Percentiles rank a stretch among this genome's conserved stretches.
These are phyloP conservation scores for Hystrix cristata DNA, from an alignment of 2,113 vertebrate genomes.

Conservation along the genomic window DNA sequence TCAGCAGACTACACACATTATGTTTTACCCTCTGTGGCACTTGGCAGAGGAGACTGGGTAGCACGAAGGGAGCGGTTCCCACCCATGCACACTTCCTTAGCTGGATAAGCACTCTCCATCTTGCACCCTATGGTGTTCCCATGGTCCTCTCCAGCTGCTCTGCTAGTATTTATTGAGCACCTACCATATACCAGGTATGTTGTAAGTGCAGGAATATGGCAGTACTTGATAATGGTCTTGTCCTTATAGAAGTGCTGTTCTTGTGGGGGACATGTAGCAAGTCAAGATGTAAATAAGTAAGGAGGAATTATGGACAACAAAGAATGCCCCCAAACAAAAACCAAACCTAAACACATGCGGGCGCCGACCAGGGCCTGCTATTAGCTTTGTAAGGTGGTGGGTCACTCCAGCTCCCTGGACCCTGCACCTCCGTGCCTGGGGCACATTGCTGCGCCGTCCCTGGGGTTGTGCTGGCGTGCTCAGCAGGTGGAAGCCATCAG, in stretches of 20 bases:
- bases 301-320: neutral
- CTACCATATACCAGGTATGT: neutral
- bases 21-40: neutral
- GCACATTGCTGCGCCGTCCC: neutral
- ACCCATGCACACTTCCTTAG: rapidly evolving
- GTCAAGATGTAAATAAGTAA: neutral
- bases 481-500: rapidly evolving
- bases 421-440: neutral
- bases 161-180: neutral
- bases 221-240: neutral
- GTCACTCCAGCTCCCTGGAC: neutral
- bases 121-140: neutral
- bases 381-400: neutral
- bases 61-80: neutral
- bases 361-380: rapidly evolving
- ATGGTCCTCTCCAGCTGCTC: neutral
- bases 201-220: neutral
- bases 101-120: neutral
- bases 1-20: rapidly evolving
- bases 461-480: rapidly evolving
- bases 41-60: neutral
- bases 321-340: neutral
- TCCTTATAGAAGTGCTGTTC: neutral
- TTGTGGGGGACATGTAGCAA: neutral
- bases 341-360: neutral